phyloP scores from a whole-genome alignment of 2,797 vertebrate genomes.

The Phalanger gymnotis region DNA sequence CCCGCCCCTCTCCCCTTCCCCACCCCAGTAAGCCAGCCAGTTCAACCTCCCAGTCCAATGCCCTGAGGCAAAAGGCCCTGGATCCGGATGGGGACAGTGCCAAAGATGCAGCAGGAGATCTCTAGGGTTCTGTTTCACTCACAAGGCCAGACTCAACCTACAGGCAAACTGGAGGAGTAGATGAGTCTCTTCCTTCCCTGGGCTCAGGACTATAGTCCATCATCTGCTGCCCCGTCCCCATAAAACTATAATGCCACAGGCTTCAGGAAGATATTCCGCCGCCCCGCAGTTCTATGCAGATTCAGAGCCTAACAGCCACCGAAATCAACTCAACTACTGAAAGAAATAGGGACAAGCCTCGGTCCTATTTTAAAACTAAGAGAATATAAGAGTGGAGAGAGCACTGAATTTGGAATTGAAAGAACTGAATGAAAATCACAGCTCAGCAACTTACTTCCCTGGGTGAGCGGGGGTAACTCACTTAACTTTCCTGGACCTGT shows the following conservation, averaged over 20 bases:
- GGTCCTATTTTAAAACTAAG: background rate
- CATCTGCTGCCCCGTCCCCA: background rate
- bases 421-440: background rate
- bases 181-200: background rate
- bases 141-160: background rate
- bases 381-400: background rate
- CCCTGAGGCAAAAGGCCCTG: background rate
- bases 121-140: background rate
- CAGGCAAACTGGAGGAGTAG: background rate
- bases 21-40: background rate
- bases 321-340: background rate
- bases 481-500: background rate
- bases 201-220: background rate
- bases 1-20: fast-evolving
- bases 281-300: background rate
- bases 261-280: background rate
- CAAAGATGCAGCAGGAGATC: background rate
- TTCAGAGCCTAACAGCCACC: background rate
- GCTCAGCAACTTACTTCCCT: background rate
- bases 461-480: background rate
- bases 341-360: background rate
- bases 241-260: background rate
- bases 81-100: background rate
- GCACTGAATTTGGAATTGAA: background rate
- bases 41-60: background rate